Percentiles rank a stretch among this genome's conserved stretches.
Conservation (phyloP, 2,797 vertebrate species). For the Xiphophorus birchmanni region DNA sequence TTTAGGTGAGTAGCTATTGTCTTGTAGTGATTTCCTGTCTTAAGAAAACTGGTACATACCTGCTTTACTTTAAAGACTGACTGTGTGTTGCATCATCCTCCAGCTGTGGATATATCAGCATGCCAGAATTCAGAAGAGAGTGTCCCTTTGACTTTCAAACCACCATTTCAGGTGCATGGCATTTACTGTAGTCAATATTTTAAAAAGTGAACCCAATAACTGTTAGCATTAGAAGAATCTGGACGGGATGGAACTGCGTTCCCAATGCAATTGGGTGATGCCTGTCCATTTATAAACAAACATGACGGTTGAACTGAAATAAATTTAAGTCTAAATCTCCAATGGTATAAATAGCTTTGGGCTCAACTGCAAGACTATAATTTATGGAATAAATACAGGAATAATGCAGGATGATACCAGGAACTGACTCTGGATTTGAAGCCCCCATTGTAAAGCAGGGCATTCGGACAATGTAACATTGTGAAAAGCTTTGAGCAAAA, state of each 20-base stretch:
- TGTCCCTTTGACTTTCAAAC: background rate
- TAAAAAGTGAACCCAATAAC: background rate
- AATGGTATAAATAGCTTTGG: background rate
- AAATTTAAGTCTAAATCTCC: background rate
- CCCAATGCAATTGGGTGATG: background rate
- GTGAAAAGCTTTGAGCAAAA: background rate
- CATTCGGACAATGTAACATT: background rate
- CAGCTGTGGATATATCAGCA: background rate
- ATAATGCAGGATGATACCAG: no score
- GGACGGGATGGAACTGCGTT: fast-evolving
- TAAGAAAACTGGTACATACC: background rate
- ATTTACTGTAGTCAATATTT: background rate
- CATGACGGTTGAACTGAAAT: background rate
- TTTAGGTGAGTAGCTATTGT: background rate
- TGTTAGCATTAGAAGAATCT: background rate
- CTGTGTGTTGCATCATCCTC: background rate
- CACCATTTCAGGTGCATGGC: background rate
- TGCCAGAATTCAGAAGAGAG: background rate
- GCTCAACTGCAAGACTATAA: background rate
- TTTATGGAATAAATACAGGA: background rate
- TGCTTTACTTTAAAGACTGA: background rate
- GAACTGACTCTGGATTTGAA: no score
- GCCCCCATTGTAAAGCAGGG: background rate
- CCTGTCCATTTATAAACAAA: background rate
- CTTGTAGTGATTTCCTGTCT: background rate